Evolutionary conservation across 2,888 invertebrate species (phyloP), one percentile per base, ranked within the genome.

Genomic region (Yponomeuta sedellus): DNA sequence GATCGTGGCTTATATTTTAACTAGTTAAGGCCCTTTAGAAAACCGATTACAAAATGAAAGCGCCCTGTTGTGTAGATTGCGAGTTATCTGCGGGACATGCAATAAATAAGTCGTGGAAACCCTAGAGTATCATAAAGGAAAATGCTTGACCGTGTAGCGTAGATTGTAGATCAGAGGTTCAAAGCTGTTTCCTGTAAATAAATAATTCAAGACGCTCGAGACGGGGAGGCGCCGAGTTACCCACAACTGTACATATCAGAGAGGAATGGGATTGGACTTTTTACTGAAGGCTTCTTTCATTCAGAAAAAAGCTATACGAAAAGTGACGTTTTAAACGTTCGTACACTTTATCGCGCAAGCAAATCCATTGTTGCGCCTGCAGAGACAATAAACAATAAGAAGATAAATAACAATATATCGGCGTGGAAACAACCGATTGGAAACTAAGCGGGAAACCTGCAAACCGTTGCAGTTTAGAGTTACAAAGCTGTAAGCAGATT

Each of bases 211-310:
- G 78, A 76, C 77, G 76, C 82, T 79, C 83, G 80, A 86, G 85
- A 83, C 88, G 73, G 70, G 67, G 69, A 70, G 88, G 83, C 87
- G 88, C 80, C 85, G 57, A 64, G 70, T 67, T 72, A 72, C 74
- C 71, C 73, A 71, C 72, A 62, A 68, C 75, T 77, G 82, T 82
- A 83, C 44, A 44, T 16, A 52, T 16, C 44, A 52, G 44, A 52
- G 16, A 16, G 44, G 81, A 34, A 34, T 6, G 34, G 34, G 34
- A 52, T 3, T 52, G 44, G 16, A 52, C 44, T 5, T 52, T 16
- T 52, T 5, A 52, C 44, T 52, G 16, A 52, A 52, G 44, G 16
- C 3, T 52, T 52, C 44, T 6, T 52, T 52, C 12, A 16, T 4
- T 16, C 16, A 16, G 16, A 12, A 52, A 52, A 52, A 52, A 16